Conservation (phyloP, 30 jellyfish, hydroid and myxozoan genomes). For the Hydra vulgaris region DNA sequence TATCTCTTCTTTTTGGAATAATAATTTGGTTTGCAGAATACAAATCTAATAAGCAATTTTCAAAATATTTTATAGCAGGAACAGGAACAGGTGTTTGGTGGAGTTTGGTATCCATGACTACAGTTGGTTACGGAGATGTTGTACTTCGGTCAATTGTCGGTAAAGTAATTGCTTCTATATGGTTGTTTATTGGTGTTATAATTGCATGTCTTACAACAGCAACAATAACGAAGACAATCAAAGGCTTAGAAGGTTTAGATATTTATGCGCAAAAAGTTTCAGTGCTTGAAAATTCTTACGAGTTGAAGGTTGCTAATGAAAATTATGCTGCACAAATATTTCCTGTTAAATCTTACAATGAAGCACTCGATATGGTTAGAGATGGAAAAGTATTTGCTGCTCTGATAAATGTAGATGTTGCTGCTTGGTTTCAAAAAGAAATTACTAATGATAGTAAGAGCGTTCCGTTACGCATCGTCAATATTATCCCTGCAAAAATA, state of each 20-base stretch:
- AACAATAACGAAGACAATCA: conserved; percentile 10
- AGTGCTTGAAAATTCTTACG: conserved; percentile 23
- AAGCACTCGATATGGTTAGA: conserved; percentile 6
- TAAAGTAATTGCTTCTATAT: no score
- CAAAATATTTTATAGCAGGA: conserved; percentile 19
- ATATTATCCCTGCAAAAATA: conserved; percentile 8
- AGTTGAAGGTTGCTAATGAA: conserved; percentile 1
- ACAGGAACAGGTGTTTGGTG: conserved; percentile 24
- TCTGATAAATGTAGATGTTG: conserved; percentile 24
- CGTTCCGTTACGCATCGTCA: conserved; percentile 12
- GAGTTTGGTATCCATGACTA: no score
- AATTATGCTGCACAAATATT: conserved; percentile 6
- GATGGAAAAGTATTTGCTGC: conserved; percentile 24
- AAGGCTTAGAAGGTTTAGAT: conserved; percentile 17
- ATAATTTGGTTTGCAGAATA: conserved; percentile 14
- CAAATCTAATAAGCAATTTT: not conserved
- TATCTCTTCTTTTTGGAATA: conserved; percentile 18
- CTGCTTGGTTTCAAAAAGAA: conserved; percentile 22
- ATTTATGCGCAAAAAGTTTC: conserved; percentile 13
- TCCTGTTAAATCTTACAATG: conserved; percentile 15
- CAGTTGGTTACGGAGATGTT: no score
- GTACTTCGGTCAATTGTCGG: no score
- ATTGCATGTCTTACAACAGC: conserved; percentile 28
- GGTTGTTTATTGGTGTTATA: conserved; percentile 29
- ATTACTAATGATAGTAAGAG: not conserved